A percentile compares a stretch with the other conserved stretches of the same genome.
Conservation (phyloP, 2,888 invertebrate genomes). For the Thecocarcelia acutangulata region DNA sequence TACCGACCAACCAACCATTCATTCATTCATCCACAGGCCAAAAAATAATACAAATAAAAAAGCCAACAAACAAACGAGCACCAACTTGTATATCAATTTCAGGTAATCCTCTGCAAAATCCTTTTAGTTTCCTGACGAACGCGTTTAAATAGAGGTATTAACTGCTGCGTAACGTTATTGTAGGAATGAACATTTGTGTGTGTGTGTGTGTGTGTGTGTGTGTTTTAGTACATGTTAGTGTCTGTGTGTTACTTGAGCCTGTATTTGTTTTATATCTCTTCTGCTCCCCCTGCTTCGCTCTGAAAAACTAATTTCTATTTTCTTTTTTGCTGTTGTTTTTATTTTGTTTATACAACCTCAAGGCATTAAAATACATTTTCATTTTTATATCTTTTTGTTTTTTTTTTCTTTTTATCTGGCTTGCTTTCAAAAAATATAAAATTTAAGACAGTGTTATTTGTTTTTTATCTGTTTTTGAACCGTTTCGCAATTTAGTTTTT, state of each 20-base stretch:
- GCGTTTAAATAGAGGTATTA: slow-evolving; percentile 64
- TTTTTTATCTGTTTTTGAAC: slow-evolving; percentile 29
- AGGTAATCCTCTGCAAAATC: slow-evolving; percentile 69
- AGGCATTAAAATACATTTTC: slow-evolving; percentile 65
- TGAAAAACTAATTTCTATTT: slow-evolving; percentile 16
- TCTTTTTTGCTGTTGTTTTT: slow-evolving; percentile 31
- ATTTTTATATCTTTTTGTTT: slow-evolving; percentile 49
- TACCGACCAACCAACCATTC: slow-evolving; percentile 18
- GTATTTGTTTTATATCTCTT: slow-evolving; percentile 32
- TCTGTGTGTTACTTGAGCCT: background rate
- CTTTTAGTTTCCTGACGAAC: slow-evolving; percentile 67
- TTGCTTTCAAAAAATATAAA: slow-evolving; percentile 50
- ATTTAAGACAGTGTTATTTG: slow-evolving; percentile 59
- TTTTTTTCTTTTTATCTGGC: slow-evolving; percentile 43
- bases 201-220: slow-evolving; percentile 30
- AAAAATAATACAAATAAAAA: slow-evolving; percentile 32
- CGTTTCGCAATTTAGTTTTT: slow-evolving; percentile 43
- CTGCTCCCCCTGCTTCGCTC: slow-evolving; percentile 2
- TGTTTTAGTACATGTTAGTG: too few relatives aligned
- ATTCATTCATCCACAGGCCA: slow-evolving; percentile 20
- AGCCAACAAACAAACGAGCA: slow-evolving; percentile 24
- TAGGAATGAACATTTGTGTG: background rate
- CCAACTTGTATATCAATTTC: slow-evolving; percentile 67
- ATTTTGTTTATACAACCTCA: slow-evolving; percentile 63
- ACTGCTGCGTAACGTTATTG: slow-evolving; percentile 47